A percentile compares a stretch with the other conserved stretches of the same genome.
Evolutionary conservation across 1,140 invertebrate species (phyloP).

Genomic region (Drosophila watanabei): DNA sequence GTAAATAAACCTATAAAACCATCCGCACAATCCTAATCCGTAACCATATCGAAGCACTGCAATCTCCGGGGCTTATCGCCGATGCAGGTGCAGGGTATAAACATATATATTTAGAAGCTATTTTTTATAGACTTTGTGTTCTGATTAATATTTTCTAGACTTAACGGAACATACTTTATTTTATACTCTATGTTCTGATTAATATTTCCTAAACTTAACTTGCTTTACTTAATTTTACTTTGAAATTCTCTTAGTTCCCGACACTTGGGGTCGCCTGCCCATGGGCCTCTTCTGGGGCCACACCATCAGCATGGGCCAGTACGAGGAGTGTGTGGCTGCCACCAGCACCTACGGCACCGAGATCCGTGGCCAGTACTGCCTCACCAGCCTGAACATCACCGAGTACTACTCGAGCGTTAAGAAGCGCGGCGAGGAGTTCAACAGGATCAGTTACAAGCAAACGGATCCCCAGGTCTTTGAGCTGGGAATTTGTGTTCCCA

Average conservation of each 20-base stretch:
- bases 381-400: conserved; percentile 69
- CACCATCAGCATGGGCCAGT: conserved; percentile 76
- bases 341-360: conserved; percentile 44
- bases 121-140: background rate
- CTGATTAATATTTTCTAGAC: background rate
- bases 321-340: conserved; percentile 80
- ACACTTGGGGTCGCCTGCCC: conserved; percentile 79
- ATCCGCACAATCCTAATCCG: background rate
- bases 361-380: conserved; percentile 73
- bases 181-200: too few relatives aligned
- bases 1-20: conserved; percentile 6
- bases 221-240: background rate
- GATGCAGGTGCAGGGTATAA: conserved; percentile 12
- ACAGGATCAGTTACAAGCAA: conserved; percentile 71
- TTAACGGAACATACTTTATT: too few relatives aligned
- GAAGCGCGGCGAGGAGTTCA: conserved; percentile 48
- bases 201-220: background rate
- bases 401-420: conserved; percentile 57
- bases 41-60: conserved; percentile 1
- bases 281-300: conserved; percentile 80
- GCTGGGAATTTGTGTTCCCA: conserved; percentile 74
- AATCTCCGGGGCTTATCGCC: conserved; percentile 16
- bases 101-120: background rate
- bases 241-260: conserved; percentile 62
- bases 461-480: conserved; percentile 68